Evolutionary conservation across 1,140 invertebrate genomes (phyloP).

Genomic region (Acromyrmex heyeri): DNA sequence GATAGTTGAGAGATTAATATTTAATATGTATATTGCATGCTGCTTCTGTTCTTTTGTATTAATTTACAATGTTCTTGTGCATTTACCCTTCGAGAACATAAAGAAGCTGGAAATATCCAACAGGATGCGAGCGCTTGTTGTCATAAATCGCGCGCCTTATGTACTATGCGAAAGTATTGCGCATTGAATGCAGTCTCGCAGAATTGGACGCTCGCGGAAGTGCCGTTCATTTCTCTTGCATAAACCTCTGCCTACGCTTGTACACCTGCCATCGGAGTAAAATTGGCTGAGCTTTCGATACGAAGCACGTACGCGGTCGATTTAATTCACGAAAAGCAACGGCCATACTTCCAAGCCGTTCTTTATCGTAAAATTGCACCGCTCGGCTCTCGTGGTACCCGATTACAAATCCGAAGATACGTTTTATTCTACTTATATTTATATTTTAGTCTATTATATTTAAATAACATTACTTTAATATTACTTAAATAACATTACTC

Average conservation of each 20-base stretch:
- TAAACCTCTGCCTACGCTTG: slow-evolving; percentile 55
- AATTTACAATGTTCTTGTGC: neutral
- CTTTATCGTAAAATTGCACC: slow-evolving; percentile 39
- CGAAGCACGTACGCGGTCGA: slow-evolving; percentile 55
- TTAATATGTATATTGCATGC: neutral
- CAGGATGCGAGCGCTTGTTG: slow-evolving; percentile 28
- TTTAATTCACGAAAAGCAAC: slow-evolving; percentile 62
- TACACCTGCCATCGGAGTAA: slow-evolving; percentile 51
- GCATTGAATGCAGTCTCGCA: slow-evolving; percentile 52
- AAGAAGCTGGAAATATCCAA: slow-evolving; percentile 11
- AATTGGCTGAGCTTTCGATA: slow-evolving; percentile 62
- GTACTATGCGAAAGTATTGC: slow-evolving; percentile 46
- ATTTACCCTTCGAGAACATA: neutral
- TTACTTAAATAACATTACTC: neutral
- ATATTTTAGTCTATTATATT: neutral
- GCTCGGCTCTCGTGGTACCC: neutral
- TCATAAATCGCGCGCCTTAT: slow-evolving; percentile 59
- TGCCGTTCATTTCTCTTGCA: slow-evolving; percentile 59
- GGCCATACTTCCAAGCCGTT: slow-evolving; percentile 8
- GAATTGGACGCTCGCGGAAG: slow-evolving; percentile 59
- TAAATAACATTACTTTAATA: no score
- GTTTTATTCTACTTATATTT: neutral
- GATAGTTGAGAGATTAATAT: neutral
- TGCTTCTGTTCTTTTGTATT: slow-evolving; percentile 15
- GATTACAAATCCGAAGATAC: slow-evolving; percentile 17